Evolutionary conservation across 2,888 invertebrate species (phyloP), one percentile per base, ranked within the genome.

Genomic region (Leptarthrus brevirostris): DNA sequence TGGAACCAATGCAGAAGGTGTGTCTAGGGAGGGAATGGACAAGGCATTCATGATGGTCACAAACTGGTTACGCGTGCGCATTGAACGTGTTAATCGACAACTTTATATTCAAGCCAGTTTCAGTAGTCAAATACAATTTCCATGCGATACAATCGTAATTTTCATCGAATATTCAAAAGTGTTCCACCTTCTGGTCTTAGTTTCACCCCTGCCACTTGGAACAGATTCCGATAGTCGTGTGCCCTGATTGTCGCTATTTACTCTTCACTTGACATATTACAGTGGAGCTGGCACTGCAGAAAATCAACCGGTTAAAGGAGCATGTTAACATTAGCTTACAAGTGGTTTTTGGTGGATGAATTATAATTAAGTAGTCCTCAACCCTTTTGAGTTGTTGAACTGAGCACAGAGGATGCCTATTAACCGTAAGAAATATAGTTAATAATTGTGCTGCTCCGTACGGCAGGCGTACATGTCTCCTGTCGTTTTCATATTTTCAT

Each of bases 301-400:
- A 69, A 30, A 14, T 69, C 64, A 22, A 44, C 64, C 47, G 24
- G 30, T 49, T 49, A 10, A 52, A 4, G 14, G 26, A 54, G 26
- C 14, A 54, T 54, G 14, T 26, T 24, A 18, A 69, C 16, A 49
- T 52, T 26, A 69, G 22, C 20, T 34, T 16, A 24, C 20, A 52
- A 26, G 30, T 30, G 52, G 34, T 49, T 26, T 24, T 18, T 20
- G 20, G 69, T 24, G 69, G 22, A 12, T 66, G 69, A 69, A 69
- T 69, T 30, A 69, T 69, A 69, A 69, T 69, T 69, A 69, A 69
- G 69, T 69, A 52, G 49, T 69, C 18, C 69, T 69, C 69, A 49
- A 69, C 49, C 52, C 49, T 30, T 34, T 52, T 52, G 47, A 24
- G 20, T 24, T 36, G 61, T 52, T 52, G 47, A 24, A 14, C n/a